These are phyloP conservation scores for Tetramorium simillimum DNA, from an alignment of 1,140 invertebrate genomes.

Conservation along the genomic window DNA sequence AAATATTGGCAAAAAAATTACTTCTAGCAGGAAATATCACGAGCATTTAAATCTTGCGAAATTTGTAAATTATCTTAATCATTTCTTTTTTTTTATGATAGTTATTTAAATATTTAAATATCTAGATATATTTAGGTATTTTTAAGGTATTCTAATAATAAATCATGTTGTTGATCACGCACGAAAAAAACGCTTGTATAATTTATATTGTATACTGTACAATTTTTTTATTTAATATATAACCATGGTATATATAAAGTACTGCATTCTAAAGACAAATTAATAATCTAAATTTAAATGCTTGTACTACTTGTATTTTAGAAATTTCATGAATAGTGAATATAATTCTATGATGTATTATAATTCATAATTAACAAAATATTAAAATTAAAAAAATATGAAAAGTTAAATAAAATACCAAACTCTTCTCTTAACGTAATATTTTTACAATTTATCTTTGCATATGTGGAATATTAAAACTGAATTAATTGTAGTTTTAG, in stretches of 20 bases:
- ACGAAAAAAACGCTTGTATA: neutral
- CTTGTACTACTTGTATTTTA: neutral
- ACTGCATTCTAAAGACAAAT: neutral
- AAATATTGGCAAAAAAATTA: neutral
- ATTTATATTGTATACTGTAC: neutral
- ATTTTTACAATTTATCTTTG: neutral
- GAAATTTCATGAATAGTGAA: neutral
- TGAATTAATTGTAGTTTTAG: neutral
- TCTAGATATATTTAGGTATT: no score
- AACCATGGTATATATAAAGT: neutral
- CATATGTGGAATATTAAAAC: neutral
- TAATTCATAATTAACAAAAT: neutral
- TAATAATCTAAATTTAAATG: constrained; percentile 3
- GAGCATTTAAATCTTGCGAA: neutral
- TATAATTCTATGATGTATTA: neutral
- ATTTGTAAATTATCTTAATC: neutral
- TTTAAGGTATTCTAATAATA: neutral
- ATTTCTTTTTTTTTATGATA: neutral
- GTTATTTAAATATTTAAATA: no score
- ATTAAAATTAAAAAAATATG: neutral
- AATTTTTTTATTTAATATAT: neutral
- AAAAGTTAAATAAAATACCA: no score
- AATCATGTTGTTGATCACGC: neutral
- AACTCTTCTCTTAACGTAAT: neutral
- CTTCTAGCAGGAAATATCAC: neutral